Percentiles rank a stretch among this genome's conserved stretches.
Conservation (phyloP, 2,113 vertebrate species). For the Boleophthalmus pectinirostris region DNA sequence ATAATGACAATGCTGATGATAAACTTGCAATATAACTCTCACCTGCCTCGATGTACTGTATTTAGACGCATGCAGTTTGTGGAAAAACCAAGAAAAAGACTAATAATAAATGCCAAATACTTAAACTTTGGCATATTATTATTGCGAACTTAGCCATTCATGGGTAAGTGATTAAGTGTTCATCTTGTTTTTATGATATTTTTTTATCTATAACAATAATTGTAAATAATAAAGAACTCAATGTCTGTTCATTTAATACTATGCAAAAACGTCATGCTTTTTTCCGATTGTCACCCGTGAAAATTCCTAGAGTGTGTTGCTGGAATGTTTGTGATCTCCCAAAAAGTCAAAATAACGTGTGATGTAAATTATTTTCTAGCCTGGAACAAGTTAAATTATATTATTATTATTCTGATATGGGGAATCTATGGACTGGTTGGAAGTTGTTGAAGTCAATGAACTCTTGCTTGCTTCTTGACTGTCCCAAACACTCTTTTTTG, state of each 20-base stretch:
- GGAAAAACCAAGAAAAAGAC: slow-evolving; percentile 84
- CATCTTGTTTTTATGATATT: slow-evolving; percentile 99
- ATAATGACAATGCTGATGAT: slow-evolving; percentile 42
- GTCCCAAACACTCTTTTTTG: slow-evolving; percentile 81
- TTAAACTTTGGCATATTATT: slow-evolving; percentile 80
- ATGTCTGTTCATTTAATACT: slow-evolving; percentile 99
- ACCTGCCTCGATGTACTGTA: slow-evolving; percentile 93
- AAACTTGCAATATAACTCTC: slow-evolving; percentile 87
- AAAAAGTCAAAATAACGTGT: slow-evolving; percentile 83
- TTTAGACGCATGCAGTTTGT: slow-evolving; percentile 98
- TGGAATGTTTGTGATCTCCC: slow-evolving; percentile 91
- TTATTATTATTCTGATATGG: slow-evolving; percentile 53
- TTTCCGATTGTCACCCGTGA: slow-evolving; percentile 90
- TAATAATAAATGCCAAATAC: slow-evolving; percentile 80
- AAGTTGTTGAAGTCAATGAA: slow-evolving; percentile 70
- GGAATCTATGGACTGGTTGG: slow-evolving; percentile 27
- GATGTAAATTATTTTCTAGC: slow-evolving; percentile 89
- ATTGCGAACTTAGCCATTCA: slow-evolving; percentile 82
- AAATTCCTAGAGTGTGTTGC: slow-evolving; percentile 86
- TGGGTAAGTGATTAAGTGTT: slow-evolving; percentile 96
- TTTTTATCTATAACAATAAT: slow-evolving; percentile 97
- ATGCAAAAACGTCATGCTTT: slow-evolving; percentile 99
- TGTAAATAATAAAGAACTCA: slow-evolving; percentile 99
- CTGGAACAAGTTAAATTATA: slow-evolving; percentile 72
- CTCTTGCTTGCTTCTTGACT: slow-evolving; percentile 87